Evolutionary conservation across 2,888 invertebrate genomes (phyloP).

Genomic region (Neoscelio sp.): DNA sequence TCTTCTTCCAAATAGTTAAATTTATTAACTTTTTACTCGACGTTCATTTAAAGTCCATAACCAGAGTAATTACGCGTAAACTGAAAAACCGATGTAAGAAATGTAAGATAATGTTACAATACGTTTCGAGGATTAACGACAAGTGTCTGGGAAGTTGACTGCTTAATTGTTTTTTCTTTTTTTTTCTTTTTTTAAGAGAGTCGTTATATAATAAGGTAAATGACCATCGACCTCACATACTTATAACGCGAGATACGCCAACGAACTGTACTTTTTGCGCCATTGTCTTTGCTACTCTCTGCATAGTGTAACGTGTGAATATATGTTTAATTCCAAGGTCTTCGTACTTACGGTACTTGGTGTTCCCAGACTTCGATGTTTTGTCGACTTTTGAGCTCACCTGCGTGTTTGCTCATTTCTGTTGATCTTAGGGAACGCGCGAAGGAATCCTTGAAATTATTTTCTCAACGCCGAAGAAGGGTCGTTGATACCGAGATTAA

Average conservation of each 20-base stretch:
- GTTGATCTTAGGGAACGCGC: conserved; percentile 66
- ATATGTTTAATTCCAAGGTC: conserved; percentile 72
- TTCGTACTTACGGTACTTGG: conserved; percentile 69
- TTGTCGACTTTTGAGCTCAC: conserved; percentile 68
- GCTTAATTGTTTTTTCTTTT: conserved; percentile 62
- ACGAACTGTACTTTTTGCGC: conserved; percentile 71
- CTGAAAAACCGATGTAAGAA: conserved; percentile 14
- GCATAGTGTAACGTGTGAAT: conserved; percentile 71
- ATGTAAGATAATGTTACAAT: conserved; percentile 31
- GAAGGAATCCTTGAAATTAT: conserved; percentile 69
- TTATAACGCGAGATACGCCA: conserved; percentile 58
- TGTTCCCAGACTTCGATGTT: conserved; percentile 71
- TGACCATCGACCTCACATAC: conserved; percentile 68
- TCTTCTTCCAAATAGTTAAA: too few relatives aligned
- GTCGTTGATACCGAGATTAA: conserved; percentile 67
- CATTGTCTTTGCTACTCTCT: conserved; percentile 69
- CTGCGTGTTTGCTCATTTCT: conserved; percentile 67
- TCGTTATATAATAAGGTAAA: conserved; percentile 66
- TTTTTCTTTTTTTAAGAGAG: background rate
- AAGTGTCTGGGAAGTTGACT: conserved; percentile 44
- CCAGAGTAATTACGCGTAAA: too few relatives aligned
- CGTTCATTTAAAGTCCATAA: too few relatives aligned
- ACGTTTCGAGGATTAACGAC: conserved; percentile 50
- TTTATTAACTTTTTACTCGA: too few relatives aligned
- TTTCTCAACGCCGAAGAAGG: conserved; percentile 64